A percentile compares a stretch with the other conserved stretches of the same genome.
Conservation (phyloP, 1,140 invertebrate species). For the Megalonaias nervosa region DNA sequence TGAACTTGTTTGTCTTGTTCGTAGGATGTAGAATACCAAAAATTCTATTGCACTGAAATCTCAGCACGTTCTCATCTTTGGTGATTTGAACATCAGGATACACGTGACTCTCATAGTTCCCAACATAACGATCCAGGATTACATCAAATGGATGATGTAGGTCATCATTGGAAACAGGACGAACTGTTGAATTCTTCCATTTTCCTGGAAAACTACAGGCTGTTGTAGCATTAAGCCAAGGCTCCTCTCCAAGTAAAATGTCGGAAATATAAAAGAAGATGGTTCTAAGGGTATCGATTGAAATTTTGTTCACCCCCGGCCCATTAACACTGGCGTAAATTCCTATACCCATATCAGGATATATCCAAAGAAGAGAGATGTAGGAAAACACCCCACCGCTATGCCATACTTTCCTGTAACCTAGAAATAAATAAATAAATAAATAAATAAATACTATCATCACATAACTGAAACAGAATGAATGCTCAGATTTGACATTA, state of each 20-base stretch:
- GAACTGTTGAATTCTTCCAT: not conserved
- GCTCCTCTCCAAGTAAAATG: too few relatives aligned
- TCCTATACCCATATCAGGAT: constrained; percentile 12
- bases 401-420: constrained; percentile 9
- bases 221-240: too few relatives aligned
- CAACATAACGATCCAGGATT: constrained; percentile 17
- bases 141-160: constrained; percentile 4
- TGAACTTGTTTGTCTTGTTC: constrained; percentile 8
- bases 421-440: constrained; percentile 6
- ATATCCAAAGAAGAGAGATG: constrained; percentile 26
- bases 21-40: constrained; percentile 9
- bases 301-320: not conserved
- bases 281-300: not conserved
- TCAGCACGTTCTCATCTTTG: not conserved
- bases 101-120: constrained; percentile 10
- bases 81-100: constrained; percentile 14
- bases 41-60: constrained; percentile 2
- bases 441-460: not conserved
- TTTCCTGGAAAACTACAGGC: not conserved
- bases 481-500: too few relatives aligned
- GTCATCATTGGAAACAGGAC: not conserved
- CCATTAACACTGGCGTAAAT: constrained; percentile 28
- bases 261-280: constrained; percentile 4
- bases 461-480: too few relatives aligned
- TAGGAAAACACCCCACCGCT: constrained; percentile 21